Percentiles rank a stretch among this genome's conserved stretches.
phyloP scores from a whole-genome alignment of 1,140 invertebrate species.

The Coboldia fuscipes region DNA sequence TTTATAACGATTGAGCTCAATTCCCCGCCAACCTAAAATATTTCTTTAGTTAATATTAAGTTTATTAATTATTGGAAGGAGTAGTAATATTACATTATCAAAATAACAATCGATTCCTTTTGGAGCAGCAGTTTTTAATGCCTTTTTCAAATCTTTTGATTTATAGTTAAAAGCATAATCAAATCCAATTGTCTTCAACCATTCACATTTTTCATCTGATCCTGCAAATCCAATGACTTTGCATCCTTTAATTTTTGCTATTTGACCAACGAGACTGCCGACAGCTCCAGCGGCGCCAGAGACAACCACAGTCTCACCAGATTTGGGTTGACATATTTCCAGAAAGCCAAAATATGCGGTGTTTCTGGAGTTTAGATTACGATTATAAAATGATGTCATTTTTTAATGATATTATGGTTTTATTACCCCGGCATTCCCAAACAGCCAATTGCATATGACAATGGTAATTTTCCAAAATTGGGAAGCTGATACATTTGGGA shows the following conservation, averaged over 20 bases:
- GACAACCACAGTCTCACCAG: constrained; percentile 44
- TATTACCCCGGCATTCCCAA: constrained; percentile 17
- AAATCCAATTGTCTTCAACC: constrained; percentile 42
- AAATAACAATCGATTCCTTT: constrained; percentile 45
- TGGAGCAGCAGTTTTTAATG: constrained; percentile 32
- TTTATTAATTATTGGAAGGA: neutral
- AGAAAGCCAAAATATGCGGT: constrained; percentile 53
- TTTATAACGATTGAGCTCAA: constrained; percentile 30
- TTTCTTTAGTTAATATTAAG: neutral
- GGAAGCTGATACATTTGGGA: constrained; percentile 14
- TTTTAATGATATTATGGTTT: neutral
- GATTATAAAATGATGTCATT: neutral
- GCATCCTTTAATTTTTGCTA: constrained; percentile 45
- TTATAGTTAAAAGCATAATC: constrained; percentile 55
- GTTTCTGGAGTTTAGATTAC: constrained; percentile 22
- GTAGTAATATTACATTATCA: constrained; percentile 27
- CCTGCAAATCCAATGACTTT: constrained; percentile 50
- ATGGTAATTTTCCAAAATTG: constrained; percentile 13
- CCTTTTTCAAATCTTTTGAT: constrained; percentile 25
- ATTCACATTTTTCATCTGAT: constrained; percentile 42
- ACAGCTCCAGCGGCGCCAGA: constrained; percentile 43
- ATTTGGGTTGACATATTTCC: constrained; percentile 42
- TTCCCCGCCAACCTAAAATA: constrained; percentile 36
- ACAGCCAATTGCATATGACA: constrained; percentile 13
- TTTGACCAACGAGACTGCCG: constrained; percentile 48